A percentile compares a stretch with the other conserved stretches of the same genome.
Conservation (phyloP, 2,797 vertebrate genomes). For the Arrhamphus sclerolepis region DNA sequence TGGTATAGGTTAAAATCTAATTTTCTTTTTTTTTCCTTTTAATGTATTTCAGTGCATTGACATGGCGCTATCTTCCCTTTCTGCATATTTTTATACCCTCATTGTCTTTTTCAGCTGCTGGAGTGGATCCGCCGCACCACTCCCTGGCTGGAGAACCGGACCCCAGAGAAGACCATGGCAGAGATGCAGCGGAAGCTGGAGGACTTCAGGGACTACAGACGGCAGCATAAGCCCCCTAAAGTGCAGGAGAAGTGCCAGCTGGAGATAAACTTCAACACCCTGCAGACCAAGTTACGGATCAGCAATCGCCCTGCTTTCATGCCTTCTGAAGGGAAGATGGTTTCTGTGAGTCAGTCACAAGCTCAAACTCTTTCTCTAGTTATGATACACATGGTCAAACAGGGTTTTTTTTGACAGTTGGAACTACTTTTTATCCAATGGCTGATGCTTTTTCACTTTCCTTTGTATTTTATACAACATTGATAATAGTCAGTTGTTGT, state of each 20-base stretch:
- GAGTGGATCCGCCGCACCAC: slow-evolving; percentile 98
- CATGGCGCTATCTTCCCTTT: slow-evolving; percentile 4
- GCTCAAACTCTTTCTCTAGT: slow-evolving; percentile 1
- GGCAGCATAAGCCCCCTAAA: slow-evolving; percentile 96
- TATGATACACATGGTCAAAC: not conserved
- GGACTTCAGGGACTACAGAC: slow-evolving; percentile 95
- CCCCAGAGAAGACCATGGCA: slow-evolving; percentile 92
- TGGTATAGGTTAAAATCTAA: not conserved
- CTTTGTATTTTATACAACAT: too few species aligned
- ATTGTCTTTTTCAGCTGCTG: slow-evolving; percentile 82
- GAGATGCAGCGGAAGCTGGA: slow-evolving; percentile 97
- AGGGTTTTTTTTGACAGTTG: not conserved
- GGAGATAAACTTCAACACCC: slow-evolving; percentile 98
- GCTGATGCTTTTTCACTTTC: too few species aligned
- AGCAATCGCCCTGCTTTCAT: slow-evolving; percentile 97
- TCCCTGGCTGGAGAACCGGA: slow-evolving; percentile 96
- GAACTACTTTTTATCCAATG: not conserved
- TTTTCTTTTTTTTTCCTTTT: not conserved
- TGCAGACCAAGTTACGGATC: slow-evolving; percentile 96
- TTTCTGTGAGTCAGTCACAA: slow-evolving; percentile 91
- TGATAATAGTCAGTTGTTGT: too few species aligned
- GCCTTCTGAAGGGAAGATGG: slow-evolving; percentile 99
- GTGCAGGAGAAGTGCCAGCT: slow-evolving; percentile 98
- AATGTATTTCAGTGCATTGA: slow-evolving; percentile 2
- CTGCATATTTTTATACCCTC: slow-evolving; percentile 11